Percentiles rank a stretch among this genome's conserved stretches.
Conservation (phyloP, 2,797 vertebrate genomes). For the Columba guinea region DNA sequence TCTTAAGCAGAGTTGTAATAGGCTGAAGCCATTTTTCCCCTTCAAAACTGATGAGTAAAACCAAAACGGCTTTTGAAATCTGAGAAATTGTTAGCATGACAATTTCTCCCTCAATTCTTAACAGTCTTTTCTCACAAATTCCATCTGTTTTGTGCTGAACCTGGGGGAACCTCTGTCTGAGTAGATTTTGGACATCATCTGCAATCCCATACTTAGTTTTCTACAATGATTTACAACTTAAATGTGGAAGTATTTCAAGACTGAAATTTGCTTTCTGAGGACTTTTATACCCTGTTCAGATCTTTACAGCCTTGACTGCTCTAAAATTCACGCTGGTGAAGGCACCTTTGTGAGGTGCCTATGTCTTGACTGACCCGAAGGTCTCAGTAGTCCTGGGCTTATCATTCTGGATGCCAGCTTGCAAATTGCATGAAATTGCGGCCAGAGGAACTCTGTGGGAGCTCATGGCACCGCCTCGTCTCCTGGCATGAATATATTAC, state of each 20-base stretch:
- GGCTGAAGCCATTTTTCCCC: not conserved
- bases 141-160: not conserved
- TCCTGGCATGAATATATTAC: not conserved
- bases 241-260: not conserved
- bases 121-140: not conserved
- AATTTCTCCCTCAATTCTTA: not conserved
- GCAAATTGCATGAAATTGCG: not conserved
- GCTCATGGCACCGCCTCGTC: not conserved
- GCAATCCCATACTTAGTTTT: not conserved
- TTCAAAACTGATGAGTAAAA: not conserved
- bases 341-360: not conserved
- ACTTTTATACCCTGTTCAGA: not conserved
- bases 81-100: not conserved
- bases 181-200: not conserved
- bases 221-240: not conserved
- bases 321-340: not conserved
- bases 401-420: not conserved
- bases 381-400: not conserved
- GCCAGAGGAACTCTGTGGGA: not conserved
- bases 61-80: slow-evolving; percentile 24
- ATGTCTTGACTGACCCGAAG: rapidly evolving
- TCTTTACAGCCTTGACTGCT: not conserved
- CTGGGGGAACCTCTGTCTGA: not conserved
- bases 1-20: not conserved
- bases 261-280: not conserved